phyloP scores from a whole-genome alignment of 2,113 vertebrate species.

The Nesoenas mayeri region DNA sequence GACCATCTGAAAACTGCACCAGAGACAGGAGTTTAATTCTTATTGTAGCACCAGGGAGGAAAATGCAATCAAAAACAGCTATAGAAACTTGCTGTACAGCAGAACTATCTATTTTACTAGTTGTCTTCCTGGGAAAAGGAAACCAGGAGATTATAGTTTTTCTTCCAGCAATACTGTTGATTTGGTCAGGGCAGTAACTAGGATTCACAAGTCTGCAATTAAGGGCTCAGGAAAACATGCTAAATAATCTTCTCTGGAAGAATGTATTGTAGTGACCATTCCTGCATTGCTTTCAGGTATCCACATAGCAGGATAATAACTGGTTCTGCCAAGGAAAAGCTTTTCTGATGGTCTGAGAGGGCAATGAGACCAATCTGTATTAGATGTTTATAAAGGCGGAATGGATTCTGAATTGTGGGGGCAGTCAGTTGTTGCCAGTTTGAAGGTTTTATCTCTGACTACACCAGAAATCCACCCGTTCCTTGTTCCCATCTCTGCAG shows the following conservation, averaged over 20 bases:
- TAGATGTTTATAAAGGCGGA: background rate
- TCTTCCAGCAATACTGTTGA: background rate
- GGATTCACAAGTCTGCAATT: slow-evolving; percentile 22
- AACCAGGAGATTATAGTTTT: slow-evolving; percentile 43
- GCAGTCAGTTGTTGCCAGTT: background rate
- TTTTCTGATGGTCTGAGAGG: background rate
- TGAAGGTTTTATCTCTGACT: background rate
- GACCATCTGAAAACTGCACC: background rate
- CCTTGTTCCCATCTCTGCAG: background rate
- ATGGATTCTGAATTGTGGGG: background rate
- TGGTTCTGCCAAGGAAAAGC: background rate
- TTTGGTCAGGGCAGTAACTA: slow-evolving; percentile 37
- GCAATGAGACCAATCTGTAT: background rate
- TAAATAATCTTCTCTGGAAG: background rate
- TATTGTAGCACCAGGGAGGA: slow-evolving; percentile 19
- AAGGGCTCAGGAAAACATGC: background rate
- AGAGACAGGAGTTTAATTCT: slow-evolving; percentile 42
- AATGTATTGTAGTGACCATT: background rate
- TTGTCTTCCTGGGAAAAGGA: slow-evolving; percentile 33
- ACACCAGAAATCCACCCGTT: background rate
- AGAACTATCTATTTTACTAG: slow-evolving; percentile 40
- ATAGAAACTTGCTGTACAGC: slow-evolving; percentile 18
- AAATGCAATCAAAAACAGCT: slow-evolving; percentile 54
- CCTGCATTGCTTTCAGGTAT: background rate
- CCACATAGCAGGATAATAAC: background rate